These are phyloP conservation scores for Myotis davidii DNA, from an alignment of 2,113 vertebrate genomes.

Conservation along the genomic window DNA sequence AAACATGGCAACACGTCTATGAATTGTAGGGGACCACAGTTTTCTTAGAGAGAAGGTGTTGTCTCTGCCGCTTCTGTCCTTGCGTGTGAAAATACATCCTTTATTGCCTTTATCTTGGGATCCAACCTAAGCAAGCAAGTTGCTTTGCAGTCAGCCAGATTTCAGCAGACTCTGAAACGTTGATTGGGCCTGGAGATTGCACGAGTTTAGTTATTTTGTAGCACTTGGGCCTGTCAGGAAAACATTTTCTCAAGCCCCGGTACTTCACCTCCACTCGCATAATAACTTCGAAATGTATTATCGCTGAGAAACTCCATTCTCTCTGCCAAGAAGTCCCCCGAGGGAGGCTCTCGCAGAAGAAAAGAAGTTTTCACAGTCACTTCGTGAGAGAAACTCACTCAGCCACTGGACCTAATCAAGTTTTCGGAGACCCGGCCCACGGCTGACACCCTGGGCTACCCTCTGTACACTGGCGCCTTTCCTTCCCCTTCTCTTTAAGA, in stretches of 20 bases:
- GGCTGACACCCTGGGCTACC: slow-evolving; percentile 24
- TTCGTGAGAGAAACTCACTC: slow-evolving; percentile 80
- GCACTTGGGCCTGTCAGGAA: slow-evolving; percentile 77
- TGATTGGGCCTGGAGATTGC: slow-evolving; percentile 61
- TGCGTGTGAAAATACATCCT: not conserved
- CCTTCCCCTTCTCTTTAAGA: not conserved
- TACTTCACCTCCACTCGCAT: slow-evolving; percentile 82
- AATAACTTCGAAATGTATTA: slow-evolving; percentile 84
- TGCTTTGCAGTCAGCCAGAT: slow-evolving; percentile 30
- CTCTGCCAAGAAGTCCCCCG: slow-evolving; percentile 81
- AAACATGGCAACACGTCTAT: not conserved
- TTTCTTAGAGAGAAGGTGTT: not conserved
- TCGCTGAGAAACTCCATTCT: slow-evolving; percentile 78
- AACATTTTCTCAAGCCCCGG: slow-evolving; percentile 79
- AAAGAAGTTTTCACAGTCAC: slow-evolving; percentile 81
- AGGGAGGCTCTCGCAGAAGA: slow-evolving; percentile 78
- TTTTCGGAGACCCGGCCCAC: slow-evolving; percentile 66
- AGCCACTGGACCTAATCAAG: slow-evolving; percentile 78
- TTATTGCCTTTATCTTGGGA: slow-evolving; percentile 32
- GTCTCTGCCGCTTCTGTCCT: not conserved
- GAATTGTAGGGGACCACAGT: not conserved
- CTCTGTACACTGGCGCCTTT: not conserved
- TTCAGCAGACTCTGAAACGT: slow-evolving; percentile 38
- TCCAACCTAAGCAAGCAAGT: slow-evolving; percentile 46
- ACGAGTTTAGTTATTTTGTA: slow-evolving; percentile 61